Evolutionary conservation across 2,888 invertebrate genomes (phyloP), one percentile per base, ranked within the genome.

Genomic region (Adineta ricciae): DNA sequence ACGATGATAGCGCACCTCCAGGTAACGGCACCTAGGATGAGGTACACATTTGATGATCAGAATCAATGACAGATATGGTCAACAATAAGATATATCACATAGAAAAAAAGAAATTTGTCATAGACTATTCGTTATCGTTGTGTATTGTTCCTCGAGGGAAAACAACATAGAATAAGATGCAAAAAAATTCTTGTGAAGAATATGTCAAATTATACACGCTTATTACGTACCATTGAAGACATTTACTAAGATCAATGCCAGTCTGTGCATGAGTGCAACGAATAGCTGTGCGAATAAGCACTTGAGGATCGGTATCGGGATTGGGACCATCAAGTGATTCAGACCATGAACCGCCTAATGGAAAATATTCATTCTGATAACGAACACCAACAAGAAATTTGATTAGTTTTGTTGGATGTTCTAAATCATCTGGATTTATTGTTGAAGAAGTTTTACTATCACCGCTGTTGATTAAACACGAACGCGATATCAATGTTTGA

Each of bases 1-100:
- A 90, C 97, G 95, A 92, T 95, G 95, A 94, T 97, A 98, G 94
- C 95, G 95, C 93, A 97, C 94, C 94, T 97, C 97, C 94, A 96
- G 94, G 94, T 97, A 96, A 92, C 96, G 96, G 94, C 95, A 97
- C 97, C 97, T 97, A 94, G 92, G 92, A 91, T 86, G 83, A 85
- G 83, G 83, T 56, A 72, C 72, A 27, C n/a, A 78, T 54, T 73
- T 32, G 54, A 36, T 54, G 19, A 82, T 41, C 46, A 73, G n/a
- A 73, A 64, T 32, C 9, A 84, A 56, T 49, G 64, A 54, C 32
- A 41, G 50, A 41, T 36, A 50, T 52, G 16, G 27, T 78, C 16
- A 54, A 50, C 7, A 52, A 49, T 84, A 49, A 41, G n/a, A 54
- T 84, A 16, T 84, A 78, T n/a, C 56, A 41, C 54, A 52, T 84